phyloP scores from a whole-genome alignment of 1,140 invertebrate species.

The Geopemphigus sp. region DNA sequence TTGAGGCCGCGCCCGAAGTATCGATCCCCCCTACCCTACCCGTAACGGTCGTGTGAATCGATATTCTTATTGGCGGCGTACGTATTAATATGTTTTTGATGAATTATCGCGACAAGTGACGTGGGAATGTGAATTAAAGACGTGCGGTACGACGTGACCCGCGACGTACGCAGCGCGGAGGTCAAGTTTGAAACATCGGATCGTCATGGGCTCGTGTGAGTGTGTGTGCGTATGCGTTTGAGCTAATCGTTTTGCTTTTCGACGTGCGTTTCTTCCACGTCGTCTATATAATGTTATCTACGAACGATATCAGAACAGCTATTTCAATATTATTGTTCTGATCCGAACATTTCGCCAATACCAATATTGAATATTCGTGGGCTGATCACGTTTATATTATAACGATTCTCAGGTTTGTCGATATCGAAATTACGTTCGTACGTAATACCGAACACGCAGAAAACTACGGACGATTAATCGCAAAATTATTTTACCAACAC shows the following conservation, averaged over 20 bases:
- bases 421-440: no score
- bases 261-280: slow-evolving; percentile 5
- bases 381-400: no score
- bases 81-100: slow-evolving; percentile 7
- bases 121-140: slow-evolving; percentile 16
- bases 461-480: no score
- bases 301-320: slow-evolving; percentile 10
- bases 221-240: neutral
- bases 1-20: neutral
- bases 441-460: no score
- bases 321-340: no score
- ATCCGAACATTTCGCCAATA: neutral
- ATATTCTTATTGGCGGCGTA: neutral
- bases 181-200: slow-evolving; percentile 24
- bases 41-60: neutral
- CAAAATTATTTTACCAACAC: no score
- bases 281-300: neutral
- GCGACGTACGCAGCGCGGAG: neutral
- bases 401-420: no score
- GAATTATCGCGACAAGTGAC: slow-evolving; percentile 34
- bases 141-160: neutral
- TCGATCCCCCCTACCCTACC: neutral
- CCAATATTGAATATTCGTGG: no score
- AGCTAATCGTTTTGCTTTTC: slow-evolving; percentile 13
- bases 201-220: neutral